Conservation (phyloP, 2,888 invertebrate genomes). For the Danaus chrysippus region DNA sequence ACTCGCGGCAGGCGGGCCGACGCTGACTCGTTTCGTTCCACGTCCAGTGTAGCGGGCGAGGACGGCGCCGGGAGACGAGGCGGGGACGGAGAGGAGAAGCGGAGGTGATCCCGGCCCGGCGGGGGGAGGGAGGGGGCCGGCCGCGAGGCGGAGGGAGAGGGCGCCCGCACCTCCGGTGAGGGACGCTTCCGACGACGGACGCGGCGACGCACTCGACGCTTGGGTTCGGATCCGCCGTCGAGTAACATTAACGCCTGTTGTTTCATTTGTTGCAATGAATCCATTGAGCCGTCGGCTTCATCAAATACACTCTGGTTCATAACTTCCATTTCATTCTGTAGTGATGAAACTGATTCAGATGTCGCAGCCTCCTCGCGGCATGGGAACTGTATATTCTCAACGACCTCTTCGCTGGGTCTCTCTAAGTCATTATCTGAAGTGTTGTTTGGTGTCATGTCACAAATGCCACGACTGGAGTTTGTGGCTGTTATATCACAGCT, state of each 20-base stretch:
- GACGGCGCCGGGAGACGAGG: background rate
- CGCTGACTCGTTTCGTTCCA: background rate
- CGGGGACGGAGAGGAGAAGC: conserved; percentile 1
- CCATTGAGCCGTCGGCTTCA: conserved; percentile 29
- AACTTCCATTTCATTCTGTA: conserved; percentile 8
- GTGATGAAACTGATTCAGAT: conserved; percentile 6
- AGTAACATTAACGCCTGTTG: background rate
- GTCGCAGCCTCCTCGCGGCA: background rate
- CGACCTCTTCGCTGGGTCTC: background rate
- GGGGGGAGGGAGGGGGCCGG: conserved; percentile 24
- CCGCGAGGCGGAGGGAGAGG: conserved; percentile 9
- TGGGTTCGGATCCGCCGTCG: conserved; percentile 19
- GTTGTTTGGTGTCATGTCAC: too few species aligned
- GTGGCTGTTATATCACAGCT: too few species aligned
- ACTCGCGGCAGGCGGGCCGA: background rate
- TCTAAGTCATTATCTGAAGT: too few species aligned
- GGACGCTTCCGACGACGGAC: conserved; percentile 19
- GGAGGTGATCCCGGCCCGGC: background rate
- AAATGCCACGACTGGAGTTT: too few species aligned
- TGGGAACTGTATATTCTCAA: background rate
- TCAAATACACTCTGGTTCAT: conserved; percentile 27
- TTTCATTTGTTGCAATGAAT: background rate
- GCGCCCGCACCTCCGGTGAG: background rate
- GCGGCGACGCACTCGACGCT: conserved; percentile 19
- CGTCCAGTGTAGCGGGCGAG: background rate